Evolutionary conservation across 2,888 invertebrate species (phyloP).

Genomic region (Stegana nigrithorax): DNA sequence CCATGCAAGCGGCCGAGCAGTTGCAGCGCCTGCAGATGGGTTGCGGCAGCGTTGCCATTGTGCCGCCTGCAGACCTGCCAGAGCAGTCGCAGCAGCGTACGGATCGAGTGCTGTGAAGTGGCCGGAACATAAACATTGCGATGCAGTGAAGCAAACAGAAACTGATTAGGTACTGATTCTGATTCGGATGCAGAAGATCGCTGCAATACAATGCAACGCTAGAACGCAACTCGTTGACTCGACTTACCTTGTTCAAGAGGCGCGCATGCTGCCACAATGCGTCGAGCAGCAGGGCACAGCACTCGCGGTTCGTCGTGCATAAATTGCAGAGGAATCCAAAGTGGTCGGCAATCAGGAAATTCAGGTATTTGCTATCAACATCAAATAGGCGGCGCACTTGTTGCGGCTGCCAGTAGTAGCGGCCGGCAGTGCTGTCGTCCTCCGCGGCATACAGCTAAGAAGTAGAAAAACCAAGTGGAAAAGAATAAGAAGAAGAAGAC

Average conservation of each 20-base stretch:
- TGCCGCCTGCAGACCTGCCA: slow-evolving; percentile 36
- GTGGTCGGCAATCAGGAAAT: slow-evolving; percentile 66
- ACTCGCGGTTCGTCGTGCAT: slow-evolving; percentile 60
- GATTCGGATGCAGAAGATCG: neutral
- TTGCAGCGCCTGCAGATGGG: slow-evolving; percentile 41
- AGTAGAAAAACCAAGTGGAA: neutral
- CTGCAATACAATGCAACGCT: no score
- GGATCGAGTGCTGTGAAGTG: slow-evolving; percentile 46
- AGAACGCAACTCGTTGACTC: no score
- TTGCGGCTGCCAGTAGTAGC: slow-evolving; percentile 59
- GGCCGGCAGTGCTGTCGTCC: slow-evolving; percentile 45
- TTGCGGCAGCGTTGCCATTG: neutral
- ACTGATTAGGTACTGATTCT: neutral
- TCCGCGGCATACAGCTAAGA: neutral
- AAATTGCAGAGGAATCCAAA: slow-evolving; percentile 64
- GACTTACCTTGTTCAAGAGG: slow-evolving; percentile 60
- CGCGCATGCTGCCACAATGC: slow-evolving; percentile 57
- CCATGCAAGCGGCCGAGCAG: slow-evolving; percentile 54
- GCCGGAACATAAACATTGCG: slow-evolving; percentile 32
- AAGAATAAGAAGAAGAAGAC: slow-evolving; percentile 3
- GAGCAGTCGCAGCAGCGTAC: slow-evolving; percentile 45
- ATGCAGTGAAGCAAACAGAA: slow-evolving; percentile 33
- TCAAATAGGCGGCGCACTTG: slow-evolving; percentile 63
- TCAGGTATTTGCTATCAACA: slow-evolving; percentile 54
- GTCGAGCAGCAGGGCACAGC: slow-evolving; percentile 61